A percentile compares a stretch with the other conserved stretches of the same genome.
Conservation (phyloP, 2,888 invertebrate species). For the Sialis lutaria region DNA sequence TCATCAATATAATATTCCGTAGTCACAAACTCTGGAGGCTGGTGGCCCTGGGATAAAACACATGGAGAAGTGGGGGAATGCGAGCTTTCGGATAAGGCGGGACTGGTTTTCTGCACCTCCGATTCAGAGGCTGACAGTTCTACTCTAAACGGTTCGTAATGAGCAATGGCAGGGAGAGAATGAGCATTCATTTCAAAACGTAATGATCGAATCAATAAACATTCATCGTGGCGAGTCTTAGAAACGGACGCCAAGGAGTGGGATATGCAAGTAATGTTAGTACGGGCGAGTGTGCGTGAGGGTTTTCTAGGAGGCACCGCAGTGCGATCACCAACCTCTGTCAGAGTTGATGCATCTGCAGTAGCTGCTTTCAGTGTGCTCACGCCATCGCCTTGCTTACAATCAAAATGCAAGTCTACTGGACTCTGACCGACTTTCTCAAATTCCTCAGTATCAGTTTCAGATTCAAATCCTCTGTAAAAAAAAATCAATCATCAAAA, state of each 20-base stretch:
- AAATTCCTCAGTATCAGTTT: constrained; percentile 68
- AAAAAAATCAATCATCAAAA: neutral
- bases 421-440: constrained; percentile 56
- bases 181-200: neutral
- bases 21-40: constrained; percentile 46
- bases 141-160: neutral
- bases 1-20: constrained; percentile 81
- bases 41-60: constrained; percentile 24
- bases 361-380: constrained; percentile 26
- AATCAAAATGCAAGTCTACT: constrained; percentile 24
- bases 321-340: constrained; percentile 34
- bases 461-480: constrained; percentile 58
- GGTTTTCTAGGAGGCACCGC: constrained; percentile 26
- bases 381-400: constrained; percentile 22
- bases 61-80: constrained; percentile 17
- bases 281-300: constrained; percentile 21
- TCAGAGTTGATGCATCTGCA: constrained; percentile 32
- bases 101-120: neutral
- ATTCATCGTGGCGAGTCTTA: constrained; percentile 9
- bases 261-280: constrained; percentile 7
- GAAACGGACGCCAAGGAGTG: constrained; percentile 13
- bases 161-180: neutral
- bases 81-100: neutral
- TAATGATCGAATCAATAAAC: constrained; percentile 2
- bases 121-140: neutral